Conservation (phyloP, 2,113 vertebrate species). For the Morone saxatilis region DNA sequence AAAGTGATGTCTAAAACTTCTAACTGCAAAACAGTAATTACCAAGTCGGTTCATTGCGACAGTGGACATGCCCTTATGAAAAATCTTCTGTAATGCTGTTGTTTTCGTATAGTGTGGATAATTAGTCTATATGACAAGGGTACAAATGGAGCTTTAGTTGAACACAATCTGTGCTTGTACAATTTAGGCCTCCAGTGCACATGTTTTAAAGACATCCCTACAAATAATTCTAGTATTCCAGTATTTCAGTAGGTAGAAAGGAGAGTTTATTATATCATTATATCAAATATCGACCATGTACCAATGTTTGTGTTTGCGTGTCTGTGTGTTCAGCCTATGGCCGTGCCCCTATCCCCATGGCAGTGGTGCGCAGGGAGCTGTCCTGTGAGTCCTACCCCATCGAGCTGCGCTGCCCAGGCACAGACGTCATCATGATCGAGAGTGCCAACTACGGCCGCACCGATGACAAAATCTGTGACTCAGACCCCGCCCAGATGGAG, state of each 20-base stretch:
- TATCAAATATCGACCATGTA: background rate
- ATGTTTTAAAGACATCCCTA: conserved; percentile 4
- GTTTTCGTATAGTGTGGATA: conserved; percentile 56
- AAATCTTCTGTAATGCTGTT: conserved; percentile 33
- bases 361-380: conserved; percentile 96
- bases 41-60: conserved; percentile 38
- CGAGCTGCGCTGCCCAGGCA: conserved; percentile 97
- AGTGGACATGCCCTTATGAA: conserved; percentile 50
- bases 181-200: conserved; percentile 28
- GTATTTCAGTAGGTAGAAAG: background rate
- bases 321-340: conserved; percentile 87
- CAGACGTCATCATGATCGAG: conserved; percentile 99
- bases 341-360: conserved; percentile 97
- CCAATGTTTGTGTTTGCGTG: conserved; percentile 19
- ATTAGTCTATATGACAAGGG: conserved; percentile 59
- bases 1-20: conserved; percentile 46
- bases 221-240: background rate
- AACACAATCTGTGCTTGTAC: conserved; percentile 43
- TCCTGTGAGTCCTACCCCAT: conserved; percentile 99
- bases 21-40: conserved; percentile 67
- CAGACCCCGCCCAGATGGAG: conserved; percentile 99
- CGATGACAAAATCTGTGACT: conserved; percentile 99
- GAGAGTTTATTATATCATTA: background rate
- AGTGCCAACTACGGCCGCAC: conserved; percentile 99
- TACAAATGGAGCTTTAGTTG: conserved; percentile 49